Percentiles rank a stretch among this genome's conserved stretches.
Conservation (phyloP, 2,888 invertebrate genomes). For the Plagodis pulveraria region DNA sequence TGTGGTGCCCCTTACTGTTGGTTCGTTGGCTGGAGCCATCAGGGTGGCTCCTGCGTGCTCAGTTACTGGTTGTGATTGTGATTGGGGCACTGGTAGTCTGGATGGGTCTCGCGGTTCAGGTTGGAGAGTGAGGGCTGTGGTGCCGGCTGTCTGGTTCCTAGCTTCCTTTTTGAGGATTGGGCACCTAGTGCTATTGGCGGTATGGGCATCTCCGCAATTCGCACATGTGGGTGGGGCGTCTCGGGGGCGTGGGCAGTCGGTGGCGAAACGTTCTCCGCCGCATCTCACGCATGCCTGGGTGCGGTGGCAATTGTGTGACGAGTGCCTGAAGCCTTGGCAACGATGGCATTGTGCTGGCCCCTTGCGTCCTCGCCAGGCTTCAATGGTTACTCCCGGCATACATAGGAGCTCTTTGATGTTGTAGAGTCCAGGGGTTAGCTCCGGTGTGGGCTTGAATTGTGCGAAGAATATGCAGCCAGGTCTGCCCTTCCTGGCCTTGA, state of each 20-base stretch:
- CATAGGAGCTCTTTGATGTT: too few species aligned
- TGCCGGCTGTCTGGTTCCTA: neutral
- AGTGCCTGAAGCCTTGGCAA: neutral
- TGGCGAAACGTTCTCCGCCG: neutral
- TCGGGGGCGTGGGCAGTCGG: neutral
- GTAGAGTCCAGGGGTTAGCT: too few species aligned
- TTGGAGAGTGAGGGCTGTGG: neutral
- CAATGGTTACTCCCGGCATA: neutral
- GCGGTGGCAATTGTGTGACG: neutral
- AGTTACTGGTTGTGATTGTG: too few species aligned
- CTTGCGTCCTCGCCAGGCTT: neutral
- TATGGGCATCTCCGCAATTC: neutral
- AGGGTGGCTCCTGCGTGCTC: too few species aligned
- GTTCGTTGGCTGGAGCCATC: too few species aligned
- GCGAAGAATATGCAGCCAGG: too few species aligned
- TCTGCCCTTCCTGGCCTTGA: neutral
- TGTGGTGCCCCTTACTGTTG: too few species aligned
- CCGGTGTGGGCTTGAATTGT: too few species aligned
- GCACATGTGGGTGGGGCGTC: neutral
- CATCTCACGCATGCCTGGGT: neutral
- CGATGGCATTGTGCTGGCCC: conserved; percentile 3
- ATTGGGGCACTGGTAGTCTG: too few species aligned
- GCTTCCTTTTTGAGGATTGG: neutral
- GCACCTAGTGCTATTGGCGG: neutral
- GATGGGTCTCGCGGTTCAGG: too few species aligned